Evolutionary conservation across 2,113 vertebrate species (phyloP).

Genomic region (Sialia sialis): DNA sequence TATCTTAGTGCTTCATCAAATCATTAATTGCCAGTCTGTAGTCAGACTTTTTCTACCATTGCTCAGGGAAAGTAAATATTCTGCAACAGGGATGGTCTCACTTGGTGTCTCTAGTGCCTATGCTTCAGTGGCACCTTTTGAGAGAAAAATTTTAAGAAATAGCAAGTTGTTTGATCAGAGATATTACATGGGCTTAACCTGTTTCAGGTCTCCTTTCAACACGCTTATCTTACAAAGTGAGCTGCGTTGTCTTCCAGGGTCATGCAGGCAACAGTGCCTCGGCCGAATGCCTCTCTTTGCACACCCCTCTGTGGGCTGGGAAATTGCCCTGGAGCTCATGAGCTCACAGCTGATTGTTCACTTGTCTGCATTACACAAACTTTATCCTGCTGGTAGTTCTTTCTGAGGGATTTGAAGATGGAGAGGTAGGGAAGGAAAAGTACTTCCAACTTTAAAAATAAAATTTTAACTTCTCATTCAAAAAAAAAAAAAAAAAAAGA

Average conservation of each 20-base stretch:
- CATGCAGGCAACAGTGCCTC: neutral
- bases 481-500: neutral
- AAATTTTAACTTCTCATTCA: neutral
- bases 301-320: neutral
- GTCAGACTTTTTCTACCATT: neutral
- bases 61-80: neutral
- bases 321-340: neutral
- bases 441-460: neutral
- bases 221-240: neutral
- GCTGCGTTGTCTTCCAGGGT: neutral
- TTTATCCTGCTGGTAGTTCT: neutral
- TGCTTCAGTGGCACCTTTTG: neutral
- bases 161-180: neutral
- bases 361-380: neutral
- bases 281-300: rapidly evolving
- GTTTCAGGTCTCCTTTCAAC: neutral
- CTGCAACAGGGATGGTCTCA: neutral
- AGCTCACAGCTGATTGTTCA: neutral
- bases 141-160: neutral
- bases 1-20: neutral
- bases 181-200: rapidly evolving
- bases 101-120: neutral
- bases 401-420: neutral
- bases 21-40: neutral
- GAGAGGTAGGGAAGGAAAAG: neutral